A percentile compares a stretch with the other conserved stretches of the same genome.
Evolutionary conservation across 2,797 vertebrate genomes (phyloP).

Genomic region (Lerista edwardsae): DNA sequence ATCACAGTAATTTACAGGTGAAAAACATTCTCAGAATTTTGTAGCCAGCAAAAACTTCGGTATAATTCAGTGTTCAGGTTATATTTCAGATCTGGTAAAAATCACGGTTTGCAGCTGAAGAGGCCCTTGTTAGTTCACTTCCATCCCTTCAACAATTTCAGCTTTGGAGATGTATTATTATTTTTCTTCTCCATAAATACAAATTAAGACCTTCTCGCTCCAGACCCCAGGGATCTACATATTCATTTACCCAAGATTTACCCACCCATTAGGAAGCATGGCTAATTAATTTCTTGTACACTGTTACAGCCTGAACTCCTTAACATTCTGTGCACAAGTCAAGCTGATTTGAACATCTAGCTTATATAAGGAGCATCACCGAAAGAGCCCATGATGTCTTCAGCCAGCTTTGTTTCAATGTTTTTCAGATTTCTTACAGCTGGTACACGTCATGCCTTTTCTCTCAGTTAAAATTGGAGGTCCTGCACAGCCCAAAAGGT

Average conservation of each 20-base stretch:
- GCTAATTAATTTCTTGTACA: background rate
- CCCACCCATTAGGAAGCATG: background rate
- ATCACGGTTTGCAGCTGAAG: background rate
- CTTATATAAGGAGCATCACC: background rate
- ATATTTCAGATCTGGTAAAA: background rate
- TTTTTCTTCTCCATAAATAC: background rate
- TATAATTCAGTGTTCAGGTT: background rate
- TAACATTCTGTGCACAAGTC: background rate
- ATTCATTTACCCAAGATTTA: background rate
- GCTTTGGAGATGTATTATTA: background rate
- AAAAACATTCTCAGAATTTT: background rate
- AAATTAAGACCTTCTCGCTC: constrained; percentile 2
- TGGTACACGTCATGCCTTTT: background rate
- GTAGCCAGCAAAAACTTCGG: background rate
- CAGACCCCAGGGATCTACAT: constrained; percentile 1
- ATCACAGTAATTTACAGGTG: background rate
- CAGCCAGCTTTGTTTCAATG: background rate
- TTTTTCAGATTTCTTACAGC: background rate
- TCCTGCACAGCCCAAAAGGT: background rate
- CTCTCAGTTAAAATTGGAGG: background rate
- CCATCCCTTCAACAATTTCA: background rate
- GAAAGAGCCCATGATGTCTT: background rate
- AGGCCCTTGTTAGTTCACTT: background rate
- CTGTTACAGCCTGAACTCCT: background rate
- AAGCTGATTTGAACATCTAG: background rate